Base-by-base conservation (phyloP, 2,797 vertebrate genomes). In the Novumbra hubbsi region DNA sequence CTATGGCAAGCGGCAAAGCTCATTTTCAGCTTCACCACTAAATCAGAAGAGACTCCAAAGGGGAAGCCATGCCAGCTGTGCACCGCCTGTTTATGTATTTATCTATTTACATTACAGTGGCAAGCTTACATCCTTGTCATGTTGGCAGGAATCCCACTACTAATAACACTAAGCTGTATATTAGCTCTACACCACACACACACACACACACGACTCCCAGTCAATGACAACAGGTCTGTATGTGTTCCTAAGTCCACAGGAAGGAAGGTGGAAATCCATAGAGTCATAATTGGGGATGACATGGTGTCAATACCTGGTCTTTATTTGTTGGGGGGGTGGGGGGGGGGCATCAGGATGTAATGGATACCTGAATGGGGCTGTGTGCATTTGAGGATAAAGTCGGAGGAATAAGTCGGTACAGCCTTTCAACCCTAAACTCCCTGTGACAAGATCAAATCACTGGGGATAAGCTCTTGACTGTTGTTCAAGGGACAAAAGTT, bases 71-170 rank as follows among this genome's bases (percentile, higher is more conserved):
- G 24, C 89, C 84, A 82, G 89, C 83, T 68, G 77, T 85, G 81
- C 86, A 80, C 80, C 82, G 86, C 81, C 84, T 90, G 90, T 76
- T 76, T 72, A 68, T 91, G 85, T 88, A 88, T 90, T 91, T 90
- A 90, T 91, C 89, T 90, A 90, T 92, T 92, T 91, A 91, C 89
- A 81, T 71, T 81, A 80, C 87, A 85, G 27, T 75, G 86, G 86
- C 88, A 89, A 24, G 81, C 78, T 74, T 80, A 24, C 27, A 73
- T 4, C 74, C 77, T 83, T 88, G 85, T 86, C 89, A 81, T 91
- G 88, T 90, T 89, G 85, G 84, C 76, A 21, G 80, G 84, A 87
- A 84, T 81, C 79, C 66, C 3, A 15, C 81, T 81, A 76, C 85
- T 91, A 91, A 91, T 92, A 89, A 87, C 17, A 55, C 65, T 16